Evolutionary conservation across 2,113 vertebrate genomes (phyloP).

Genomic region (Tragulus kanchil): DNA sequence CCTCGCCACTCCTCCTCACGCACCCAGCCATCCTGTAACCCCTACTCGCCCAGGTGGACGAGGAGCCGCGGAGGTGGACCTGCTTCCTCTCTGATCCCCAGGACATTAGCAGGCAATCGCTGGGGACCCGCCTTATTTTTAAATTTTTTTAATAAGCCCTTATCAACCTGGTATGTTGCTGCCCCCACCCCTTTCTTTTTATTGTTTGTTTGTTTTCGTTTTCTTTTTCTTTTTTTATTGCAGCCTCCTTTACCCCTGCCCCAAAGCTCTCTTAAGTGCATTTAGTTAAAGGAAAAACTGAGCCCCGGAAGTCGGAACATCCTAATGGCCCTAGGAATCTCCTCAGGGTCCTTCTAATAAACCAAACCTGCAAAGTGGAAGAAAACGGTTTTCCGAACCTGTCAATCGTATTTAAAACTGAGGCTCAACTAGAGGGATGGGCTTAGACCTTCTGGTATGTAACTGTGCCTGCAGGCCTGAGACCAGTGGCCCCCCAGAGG

Average conservation of each 20-base stretch:
- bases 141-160: slow-evolving; percentile 58
- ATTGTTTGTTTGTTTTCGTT: slow-evolving; percentile 20
- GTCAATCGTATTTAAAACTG: slow-evolving; percentile 17
- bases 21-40: background rate
- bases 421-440: background rate
- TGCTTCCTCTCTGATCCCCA: slow-evolving; percentile 63
- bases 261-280: slow-evolving; percentile 58
- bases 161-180: slow-evolving; percentile 71
- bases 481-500: background rate
- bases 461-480: background rate
- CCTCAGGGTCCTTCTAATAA: slow-evolving; percentile 56
- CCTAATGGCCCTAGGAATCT: slow-evolving; percentile 20
- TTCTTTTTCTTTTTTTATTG: slow-evolving; percentile 45
- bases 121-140: rapidly evolving
- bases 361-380: background rate
- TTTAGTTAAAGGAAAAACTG: slow-evolving; percentile 62
- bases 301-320: slow-evolving; percentile 56
- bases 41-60: background rate
- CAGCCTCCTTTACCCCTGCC: slow-evolving; percentile 16
- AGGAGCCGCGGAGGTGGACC: background rate
- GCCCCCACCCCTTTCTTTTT: slow-evolving; percentile 59
- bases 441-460: background rate
- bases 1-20: background rate
- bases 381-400: background rate
- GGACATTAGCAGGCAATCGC: background rate